Percentiles rank a stretch among this genome's conserved stretches.
Evolutionary conservation across 2,888 invertebrate species (phyloP).

Genomic region (Andrena hattorfiana): DNA sequence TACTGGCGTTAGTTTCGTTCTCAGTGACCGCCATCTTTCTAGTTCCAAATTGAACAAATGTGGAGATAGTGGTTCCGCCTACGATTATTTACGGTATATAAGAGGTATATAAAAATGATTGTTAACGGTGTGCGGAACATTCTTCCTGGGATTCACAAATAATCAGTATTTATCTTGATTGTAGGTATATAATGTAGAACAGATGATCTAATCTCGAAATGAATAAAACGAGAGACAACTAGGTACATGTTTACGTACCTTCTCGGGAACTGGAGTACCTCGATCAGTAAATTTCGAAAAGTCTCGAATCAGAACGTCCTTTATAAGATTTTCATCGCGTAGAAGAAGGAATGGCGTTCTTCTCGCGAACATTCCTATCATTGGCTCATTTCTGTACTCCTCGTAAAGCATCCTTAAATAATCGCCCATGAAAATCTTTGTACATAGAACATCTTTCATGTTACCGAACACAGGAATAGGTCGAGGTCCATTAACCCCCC

Average conservation of each 20-base stretch:
- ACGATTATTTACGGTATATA: neutral
- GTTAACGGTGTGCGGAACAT: slow-evolving; percentile 53
- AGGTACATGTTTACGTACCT: slow-evolving; percentile 30
- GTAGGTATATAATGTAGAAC: no score
- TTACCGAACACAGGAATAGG: slow-evolving; percentile 82
- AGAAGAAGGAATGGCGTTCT: slow-evolving; percentile 38
- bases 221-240: no score
- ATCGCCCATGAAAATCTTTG: slow-evolving; percentile 36
- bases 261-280: slow-evolving; percentile 81
- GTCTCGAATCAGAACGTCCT: slow-evolving; percentile 83
- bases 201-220: neutral
- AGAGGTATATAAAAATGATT: slow-evolving; percentile 20
- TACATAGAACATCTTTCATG: slow-evolving; percentile 71
- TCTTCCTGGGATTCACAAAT: neutral
- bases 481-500: slow-evolving; percentile 81
- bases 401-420: slow-evolving; percentile 60
- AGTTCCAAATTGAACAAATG: slow-evolving; percentile 85
- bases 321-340: slow-evolving; percentile 80
- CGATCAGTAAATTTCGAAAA: slow-evolving; percentile 81
- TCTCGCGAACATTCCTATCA: slow-evolving; percentile 80
- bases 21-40: slow-evolving; percentile 85
- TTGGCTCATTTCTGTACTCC: slow-evolving; percentile 62
- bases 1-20: slow-evolving; percentile 85
- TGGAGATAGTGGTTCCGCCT: slow-evolving; percentile 84
- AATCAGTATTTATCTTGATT: neutral